Evolutionary conservation across 2,797 vertebrate species (phyloP), one percentile per base, ranked within the genome.

Genomic region (Melanitta fusca): DNA sequence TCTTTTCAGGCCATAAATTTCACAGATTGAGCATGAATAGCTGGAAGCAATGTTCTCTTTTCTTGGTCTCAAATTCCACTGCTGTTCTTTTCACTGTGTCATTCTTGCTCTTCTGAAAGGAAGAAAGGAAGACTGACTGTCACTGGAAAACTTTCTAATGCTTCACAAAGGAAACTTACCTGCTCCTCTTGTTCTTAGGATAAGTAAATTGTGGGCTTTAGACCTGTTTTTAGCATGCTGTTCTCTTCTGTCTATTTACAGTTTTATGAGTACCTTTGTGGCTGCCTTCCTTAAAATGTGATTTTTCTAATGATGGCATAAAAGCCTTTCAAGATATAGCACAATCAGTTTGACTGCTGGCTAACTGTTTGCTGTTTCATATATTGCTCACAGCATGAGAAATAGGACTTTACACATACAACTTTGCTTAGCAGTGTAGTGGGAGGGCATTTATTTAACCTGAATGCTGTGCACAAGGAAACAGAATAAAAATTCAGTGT

Each of bases 1-100:
- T 74, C 72, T 85, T 93, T 70, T 94, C 43, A 69, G n/a, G 51
- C 47, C 77, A 75, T 94, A 85, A 82, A 95, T 95, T 94, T 93
- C 70, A 87, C 80, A 80, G 74, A 71, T 91, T 95, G 57, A 87
- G 69, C 68, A 39, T 80, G 88, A 95, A 75, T 92, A 84, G 51
- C 82, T 88, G 73, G 85, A 95, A 97, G 77, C 30, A 81, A 43
- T 57, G 43, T 85, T 88, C 89, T 83, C 61, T 82, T 86, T 91
- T 49, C 65, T 74, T 70, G 39, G 19, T 84, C 94, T 91, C 83
- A 90, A 94, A 95, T 87, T 95, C 41, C 32, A 58, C 58, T 62
- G 72, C 58, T 93, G n/a, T 54, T 90, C 86, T 85, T 93, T 91
- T 77, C 78, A 58, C 5, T 3, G 66, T 89, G 57, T 70, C 70